Percentiles rank a stretch among this genome's conserved stretches.
Conservation (phyloP, 1,140 invertebrate genomes). For the Physella acuta region DNA sequence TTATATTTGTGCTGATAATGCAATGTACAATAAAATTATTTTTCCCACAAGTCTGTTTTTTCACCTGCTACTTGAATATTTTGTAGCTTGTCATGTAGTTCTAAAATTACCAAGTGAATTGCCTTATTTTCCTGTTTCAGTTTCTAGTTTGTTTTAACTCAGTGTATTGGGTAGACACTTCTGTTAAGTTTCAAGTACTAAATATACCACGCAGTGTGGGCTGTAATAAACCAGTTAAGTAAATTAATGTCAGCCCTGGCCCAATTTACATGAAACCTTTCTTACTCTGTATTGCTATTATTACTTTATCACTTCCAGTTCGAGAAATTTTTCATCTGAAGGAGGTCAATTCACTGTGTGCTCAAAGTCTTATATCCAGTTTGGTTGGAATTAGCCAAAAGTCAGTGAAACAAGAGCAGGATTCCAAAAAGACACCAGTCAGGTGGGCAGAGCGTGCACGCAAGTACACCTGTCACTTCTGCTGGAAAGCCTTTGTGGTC, state of each 20-base stretch:
- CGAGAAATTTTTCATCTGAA: conserved; percentile 8
- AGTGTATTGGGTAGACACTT: no score
- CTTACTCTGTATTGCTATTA: not conserved
- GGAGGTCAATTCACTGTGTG: conserved; percentile 9
- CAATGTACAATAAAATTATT: no score
- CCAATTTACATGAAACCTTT: not conserved
- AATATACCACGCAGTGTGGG: no score
- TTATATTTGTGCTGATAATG: no score
- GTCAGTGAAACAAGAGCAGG: not conserved
- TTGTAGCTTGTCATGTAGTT: no score
- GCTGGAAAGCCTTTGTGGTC: conserved; percentile 23
- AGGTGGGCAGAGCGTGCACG: conserved; percentile 18
- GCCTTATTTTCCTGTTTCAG: no score
- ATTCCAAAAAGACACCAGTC: conserved; percentile 3
- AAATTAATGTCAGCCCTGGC: conserved; percentile 19
- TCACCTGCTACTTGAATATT: no score
- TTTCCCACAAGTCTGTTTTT: no score
- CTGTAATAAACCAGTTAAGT: no score
- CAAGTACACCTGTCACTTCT: conserved; percentile 15
- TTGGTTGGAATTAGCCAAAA: conserved; percentile 1
- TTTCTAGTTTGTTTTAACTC: no score
- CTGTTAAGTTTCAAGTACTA: no score
- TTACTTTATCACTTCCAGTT: conserved; percentile 20
- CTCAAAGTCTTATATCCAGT: not conserved
- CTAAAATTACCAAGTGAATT: no score